Percentiles rank a stretch among this genome's conserved stretches.
Evolutionary conservation across 2,888 invertebrate species (phyloP).

Genomic region (Eupithecia inturbata): DNA sequence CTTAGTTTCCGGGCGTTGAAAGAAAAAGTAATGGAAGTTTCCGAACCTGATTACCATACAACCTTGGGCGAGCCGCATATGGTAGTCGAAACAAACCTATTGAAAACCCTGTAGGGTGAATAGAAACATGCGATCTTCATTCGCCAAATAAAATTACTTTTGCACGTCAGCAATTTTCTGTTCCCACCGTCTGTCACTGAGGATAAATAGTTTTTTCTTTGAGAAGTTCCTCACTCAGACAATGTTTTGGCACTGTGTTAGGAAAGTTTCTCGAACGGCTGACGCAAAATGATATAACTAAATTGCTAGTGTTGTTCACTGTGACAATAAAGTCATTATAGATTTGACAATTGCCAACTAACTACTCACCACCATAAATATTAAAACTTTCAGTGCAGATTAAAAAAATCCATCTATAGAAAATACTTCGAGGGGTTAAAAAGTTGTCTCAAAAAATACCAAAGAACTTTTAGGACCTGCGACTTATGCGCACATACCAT

Average conservation of each 20-base stretch:
- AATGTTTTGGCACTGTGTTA: background rate
- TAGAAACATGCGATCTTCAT: conserved; percentile 42
- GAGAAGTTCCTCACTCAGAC: background rate
- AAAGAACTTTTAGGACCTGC: background rate
- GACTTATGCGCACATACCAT: no score
- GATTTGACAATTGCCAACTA: background rate
- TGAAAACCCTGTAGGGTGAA: conserved; percentile 31
- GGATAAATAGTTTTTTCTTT: conserved; percentile 14
- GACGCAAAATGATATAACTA: background rate
- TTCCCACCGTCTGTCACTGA: conserved; percentile 18
- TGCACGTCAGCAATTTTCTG: conserved; percentile 54
- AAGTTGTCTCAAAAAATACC: background rate
- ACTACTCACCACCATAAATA: background rate
- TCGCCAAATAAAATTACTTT: conserved; percentile 53
- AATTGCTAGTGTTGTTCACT: background rate
- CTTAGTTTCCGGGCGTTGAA: conserved; percentile 13
- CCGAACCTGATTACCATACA: conserved; percentile 6
- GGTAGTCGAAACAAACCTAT: conserved; percentile 29
- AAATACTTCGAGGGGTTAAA: background rate
- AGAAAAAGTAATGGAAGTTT: conserved; percentile 8
- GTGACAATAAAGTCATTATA: no score
- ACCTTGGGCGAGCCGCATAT: conserved; percentile 31
- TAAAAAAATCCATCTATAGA: background rate
- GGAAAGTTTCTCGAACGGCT: background rate
- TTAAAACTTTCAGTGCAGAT: background rate